Evolutionary conservation across 2,797 vertebrate genomes (phyloP), one percentile per base, ranked within the genome.

Genomic region (Microtus californicus): DNA sequence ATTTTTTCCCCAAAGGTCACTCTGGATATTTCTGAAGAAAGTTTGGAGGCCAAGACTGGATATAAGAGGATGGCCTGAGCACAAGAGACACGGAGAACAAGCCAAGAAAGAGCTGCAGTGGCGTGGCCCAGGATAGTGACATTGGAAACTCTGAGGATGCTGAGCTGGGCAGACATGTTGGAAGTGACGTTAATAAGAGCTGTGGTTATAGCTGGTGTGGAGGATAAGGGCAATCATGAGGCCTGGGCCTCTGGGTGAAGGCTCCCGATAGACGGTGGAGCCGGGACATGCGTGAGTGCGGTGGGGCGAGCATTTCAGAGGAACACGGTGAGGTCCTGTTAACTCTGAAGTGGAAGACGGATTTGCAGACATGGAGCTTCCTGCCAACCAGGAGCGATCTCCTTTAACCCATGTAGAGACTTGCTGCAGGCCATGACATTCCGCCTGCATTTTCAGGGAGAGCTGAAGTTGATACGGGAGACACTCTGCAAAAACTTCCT

Each of bases 241-340:
- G 7, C 7, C 43, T 3, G 4, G 45, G 31, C 6, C 63, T 31
- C 6, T n/a, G 48, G 23, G 45, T 4, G 14, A n/a, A 61, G 48
- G 3, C 5, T 6, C n/a, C 37, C 2, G 1, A 34, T 51, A 15
- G 8, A 21, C 15, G 21, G 29, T 23, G 12, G 12, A 15, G 14
- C 7, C 45, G 3, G 17, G 12, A 19, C 74, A n/a, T 37, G 34
- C 51, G 17, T 13, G 56, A 29, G 31, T 43, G 0, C 31, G 1
- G 51, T 14, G 5, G 27, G 56, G n/a, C 31, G 27, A 45, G 4
- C 34, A 31, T 14, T 15, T 40, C n/a, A 3, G 51, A 11, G 5
- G 59, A 15, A 45, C 13, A 2, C 17, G 34, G 15, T 7, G 15
- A 27, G 31, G 10, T 6, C 43, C 79, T 4, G 5, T 27, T n/a